Conservation (phyloP, 2,113 vertebrate species). For the Marcusenius ussheri region DNA sequence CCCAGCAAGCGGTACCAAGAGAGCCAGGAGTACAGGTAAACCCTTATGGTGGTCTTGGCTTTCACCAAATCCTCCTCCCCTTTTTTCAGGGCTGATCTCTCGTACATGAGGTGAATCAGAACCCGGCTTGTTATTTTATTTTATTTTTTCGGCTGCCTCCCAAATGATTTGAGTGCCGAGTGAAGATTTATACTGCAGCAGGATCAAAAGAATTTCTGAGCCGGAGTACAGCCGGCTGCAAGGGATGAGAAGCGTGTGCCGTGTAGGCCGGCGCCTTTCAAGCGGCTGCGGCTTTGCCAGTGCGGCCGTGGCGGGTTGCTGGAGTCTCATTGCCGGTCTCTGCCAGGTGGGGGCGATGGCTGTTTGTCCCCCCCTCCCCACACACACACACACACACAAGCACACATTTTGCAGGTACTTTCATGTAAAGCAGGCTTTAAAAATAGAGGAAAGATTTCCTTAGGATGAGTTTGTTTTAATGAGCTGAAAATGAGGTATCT, state of each 20-base stretch:
- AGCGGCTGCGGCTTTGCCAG: slow-evolving; percentile 37
- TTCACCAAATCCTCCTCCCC: slow-evolving; percentile 24
- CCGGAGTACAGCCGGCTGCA: slow-evolving; percentile 35
- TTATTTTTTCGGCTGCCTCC: slow-evolving; percentile 7
- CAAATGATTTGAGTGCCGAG: slow-evolving; percentile 28
- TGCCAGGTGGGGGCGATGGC: slow-evolving; percentile 33
- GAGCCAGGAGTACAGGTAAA: slow-evolving; percentile 83
- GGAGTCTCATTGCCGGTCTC: slow-evolving; percentile 32
- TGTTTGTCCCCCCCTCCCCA: slow-evolving; percentile 14
- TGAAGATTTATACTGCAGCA: slow-evolving; percentile 34
- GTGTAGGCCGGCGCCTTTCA: slow-evolving; percentile 37
- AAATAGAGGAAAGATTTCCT: slow-evolving; percentile 29
- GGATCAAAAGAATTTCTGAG: slow-evolving; percentile 44
- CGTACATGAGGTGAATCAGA: slow-evolving; percentile 49
- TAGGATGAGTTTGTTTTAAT: slow-evolving; percentile 36
- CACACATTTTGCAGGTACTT: slow-evolving; percentile 35
- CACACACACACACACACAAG: slow-evolving; percentile 7
- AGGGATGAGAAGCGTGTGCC: slow-evolving; percentile 41
- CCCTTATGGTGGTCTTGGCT: slow-evolving; percentile 24
- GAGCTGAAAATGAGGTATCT: slow-evolving; percentile 17
- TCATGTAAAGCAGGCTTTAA: slow-evolving; percentile 37
- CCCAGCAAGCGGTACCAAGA: slow-evolving; percentile 71
- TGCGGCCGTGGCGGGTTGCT: slow-evolving; percentile 34
- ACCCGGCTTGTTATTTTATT: slow-evolving; percentile 32
- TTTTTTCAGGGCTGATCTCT: slow-evolving; percentile 22